Percentiles rank a stretch among this genome's conserved stretches.
Conservation (phyloP, 30 jellyfish, hydroid and myxozoan genomes). For the Aurelia coerulea region DNA sequence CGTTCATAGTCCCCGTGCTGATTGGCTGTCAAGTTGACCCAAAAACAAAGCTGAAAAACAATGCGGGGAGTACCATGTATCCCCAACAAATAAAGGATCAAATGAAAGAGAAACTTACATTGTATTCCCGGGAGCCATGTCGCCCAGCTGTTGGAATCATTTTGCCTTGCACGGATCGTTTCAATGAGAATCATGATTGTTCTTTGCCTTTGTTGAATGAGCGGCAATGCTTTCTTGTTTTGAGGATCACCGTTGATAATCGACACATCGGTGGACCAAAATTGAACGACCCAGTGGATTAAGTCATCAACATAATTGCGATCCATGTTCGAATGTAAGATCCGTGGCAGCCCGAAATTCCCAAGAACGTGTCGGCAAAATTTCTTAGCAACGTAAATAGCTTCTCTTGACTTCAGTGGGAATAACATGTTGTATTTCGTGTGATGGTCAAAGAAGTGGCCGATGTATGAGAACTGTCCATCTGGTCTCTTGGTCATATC, state of each 20-base stretch:
- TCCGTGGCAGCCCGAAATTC: slow-evolving; percentile 90
- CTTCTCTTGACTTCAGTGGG: slow-evolving; percentile 83
- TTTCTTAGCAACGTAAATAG: slow-evolving; percentile 76
- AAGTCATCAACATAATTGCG: slow-evolving; percentile 80
- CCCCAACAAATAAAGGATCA: too few relatives aligned
- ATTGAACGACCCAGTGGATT: slow-evolving; percentile 69
- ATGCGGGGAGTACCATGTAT: too few relatives aligned
- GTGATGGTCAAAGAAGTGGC: slow-evolving; percentile 93
- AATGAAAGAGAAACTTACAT: slow-evolving; percentile 55
- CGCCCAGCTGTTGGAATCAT: slow-evolving; percentile 79
- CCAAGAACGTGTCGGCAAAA: slow-evolving; percentile 92
- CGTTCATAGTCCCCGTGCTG: too few relatives aligned
- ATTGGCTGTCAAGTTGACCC: too few relatives aligned
- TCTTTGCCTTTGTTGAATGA: slow-evolving; percentile 83
- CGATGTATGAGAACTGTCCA: slow-evolving; percentile 82
- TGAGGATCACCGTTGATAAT: slow-evolving; percentile 92
- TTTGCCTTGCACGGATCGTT: slow-evolving; percentile 79
- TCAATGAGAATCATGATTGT: slow-evolving; percentile 86
- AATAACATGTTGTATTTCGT: slow-evolving; percentile 88
- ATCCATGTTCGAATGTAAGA: slow-evolving; percentile 77
- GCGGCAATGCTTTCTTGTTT: slow-evolving; percentile 50
- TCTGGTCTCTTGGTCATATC: slow-evolving; percentile 92
- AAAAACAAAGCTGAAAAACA: too few relatives aligned
- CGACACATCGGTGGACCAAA: slow-evolving; percentile 96
- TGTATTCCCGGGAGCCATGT: slow-evolving; percentile 96